Evolutionary conservation across 2,888 invertebrate genomes (phyloP).

Genomic region (Aspidiotus destructor): DNA sequence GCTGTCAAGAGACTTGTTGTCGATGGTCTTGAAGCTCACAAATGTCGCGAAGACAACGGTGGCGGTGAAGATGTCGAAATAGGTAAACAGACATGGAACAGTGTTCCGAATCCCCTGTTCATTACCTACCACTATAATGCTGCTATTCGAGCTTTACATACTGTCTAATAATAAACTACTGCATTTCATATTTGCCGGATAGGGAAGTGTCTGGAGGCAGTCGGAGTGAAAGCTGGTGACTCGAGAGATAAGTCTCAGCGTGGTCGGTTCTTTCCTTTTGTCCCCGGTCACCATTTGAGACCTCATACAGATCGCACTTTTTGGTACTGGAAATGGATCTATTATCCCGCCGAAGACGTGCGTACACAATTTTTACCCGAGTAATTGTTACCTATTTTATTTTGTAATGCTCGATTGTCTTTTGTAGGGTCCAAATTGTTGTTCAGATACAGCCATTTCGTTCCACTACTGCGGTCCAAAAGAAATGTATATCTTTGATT

Average conservation of each 20-base stretch:
- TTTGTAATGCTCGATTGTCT: background rate
- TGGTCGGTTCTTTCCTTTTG: constrained; percentile 88
- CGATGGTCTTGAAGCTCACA: constrained; percentile 58
- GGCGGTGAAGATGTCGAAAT: constrained; percentile 90
- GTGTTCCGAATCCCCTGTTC: too few species aligned
- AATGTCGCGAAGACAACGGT: constrained; percentile 57
- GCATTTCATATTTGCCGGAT: constrained; percentile 12
- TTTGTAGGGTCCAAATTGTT: constrained; percentile 70
- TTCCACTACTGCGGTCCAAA: constrained; percentile 89
- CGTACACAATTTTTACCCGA: constrained; percentile 36
- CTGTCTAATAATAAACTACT: too few species aligned
- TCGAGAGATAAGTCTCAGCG: constrained; percentile 72
- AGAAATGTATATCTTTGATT: constrained; percentile 89
- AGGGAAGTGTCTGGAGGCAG: constrained; percentile 66
- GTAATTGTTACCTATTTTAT: background rate
- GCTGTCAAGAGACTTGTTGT: constrained; percentile 70
- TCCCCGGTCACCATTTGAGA: constrained; percentile 84
- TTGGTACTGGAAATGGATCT: constrained; percentile 93
- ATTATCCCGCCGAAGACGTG: constrained; percentile 81
- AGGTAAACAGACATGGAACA: constrained; percentile 48
- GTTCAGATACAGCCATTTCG: constrained; percentile 85
- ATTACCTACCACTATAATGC: too few species aligned
- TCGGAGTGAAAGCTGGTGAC: constrained; percentile 80
- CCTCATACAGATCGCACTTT: constrained; percentile 68
- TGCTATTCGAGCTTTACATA: too few species aligned